Percentiles rank a stretch among this genome's conserved stretches.
Evolutionary conservation across 1,140 invertebrate species (phyloP).

Genomic region (Geopemphigus sp.): DNA sequence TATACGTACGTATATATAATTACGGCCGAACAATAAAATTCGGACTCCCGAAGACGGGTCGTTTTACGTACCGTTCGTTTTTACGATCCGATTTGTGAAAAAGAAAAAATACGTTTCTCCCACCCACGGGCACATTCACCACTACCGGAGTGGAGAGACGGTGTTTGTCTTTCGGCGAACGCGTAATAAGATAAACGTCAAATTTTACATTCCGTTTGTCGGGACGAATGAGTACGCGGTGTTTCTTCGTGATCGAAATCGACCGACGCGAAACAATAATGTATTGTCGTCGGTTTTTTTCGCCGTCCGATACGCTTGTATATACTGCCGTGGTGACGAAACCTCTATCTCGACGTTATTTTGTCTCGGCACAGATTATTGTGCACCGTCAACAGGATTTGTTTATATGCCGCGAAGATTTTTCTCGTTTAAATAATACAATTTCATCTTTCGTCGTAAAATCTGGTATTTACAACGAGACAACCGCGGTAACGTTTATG

Average conservation of each 20-base stretch:
- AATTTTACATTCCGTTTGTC: slow-evolving; percentile 1
- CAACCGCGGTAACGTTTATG: too few species aligned
- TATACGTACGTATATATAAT: background rate
- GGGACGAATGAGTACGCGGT: background rate
- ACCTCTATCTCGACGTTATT: background rate
- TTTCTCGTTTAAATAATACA: background rate
- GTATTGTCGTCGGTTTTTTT: background rate
- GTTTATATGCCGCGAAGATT: background rate
- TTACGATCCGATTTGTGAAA: slow-evolving; percentile 8
- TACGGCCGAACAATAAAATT: slow-evolving; percentile 20
- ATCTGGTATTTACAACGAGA: too few species aligned
- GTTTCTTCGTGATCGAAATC: background rate
- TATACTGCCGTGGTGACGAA: too few species aligned
- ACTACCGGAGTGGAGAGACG: background rate
- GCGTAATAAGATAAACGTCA: slow-evolving; percentile 2
- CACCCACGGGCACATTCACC: too few species aligned
- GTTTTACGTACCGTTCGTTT: background rate
- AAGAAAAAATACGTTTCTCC: background rate
- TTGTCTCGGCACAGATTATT: background rate
- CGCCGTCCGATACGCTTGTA: too few species aligned
- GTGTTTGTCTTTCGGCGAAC: slow-evolving; percentile 13
- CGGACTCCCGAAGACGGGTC: background rate
- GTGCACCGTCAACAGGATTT: background rate
- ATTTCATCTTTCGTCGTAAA: too few species aligned
- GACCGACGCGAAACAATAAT: background rate